Evolutionary conservation across 2,113 vertebrate genomes (phyloP).

Genomic region (Cettia cetti): DNA sequence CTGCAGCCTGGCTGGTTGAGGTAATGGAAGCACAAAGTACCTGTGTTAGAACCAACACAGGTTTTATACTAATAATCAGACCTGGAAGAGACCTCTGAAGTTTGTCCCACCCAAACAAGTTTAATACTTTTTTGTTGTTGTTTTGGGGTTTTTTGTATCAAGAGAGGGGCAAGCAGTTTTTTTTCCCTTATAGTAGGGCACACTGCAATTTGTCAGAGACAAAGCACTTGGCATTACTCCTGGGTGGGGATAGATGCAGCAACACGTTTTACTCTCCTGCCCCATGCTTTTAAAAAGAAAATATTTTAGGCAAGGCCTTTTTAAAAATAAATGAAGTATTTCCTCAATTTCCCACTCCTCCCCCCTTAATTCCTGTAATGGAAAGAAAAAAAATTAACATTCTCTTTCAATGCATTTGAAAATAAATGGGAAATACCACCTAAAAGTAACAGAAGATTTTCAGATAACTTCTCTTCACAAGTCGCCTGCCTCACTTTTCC

Average conservation of each 20-base stretch:
- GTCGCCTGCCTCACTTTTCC: not conserved
- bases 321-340: not conserved
- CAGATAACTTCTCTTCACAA: not conserved
- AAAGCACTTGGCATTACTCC: not conserved
- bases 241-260: not conserved
- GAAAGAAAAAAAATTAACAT: not conserved
- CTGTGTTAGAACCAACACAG: not conserved
- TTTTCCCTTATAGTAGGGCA: not conserved
- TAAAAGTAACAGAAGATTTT: not conserved
- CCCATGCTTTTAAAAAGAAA: not conserved
- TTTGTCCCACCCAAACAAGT: not conserved
- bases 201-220: not conserved
- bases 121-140: not conserved
- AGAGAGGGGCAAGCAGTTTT: not conserved
- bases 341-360: too few relatives aligned
- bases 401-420: not conserved
- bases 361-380: not conserved
- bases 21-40: fast-evolving
- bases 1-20: not conserved
- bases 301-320: not conserved
- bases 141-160: not conserved
- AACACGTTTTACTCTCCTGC: not conserved
- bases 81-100: not conserved
- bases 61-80: not conserved
- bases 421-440: not conserved